phyloP scores from a whole-genome alignment of 2,113 vertebrate species.

The Serilophus lunatus region DNA sequence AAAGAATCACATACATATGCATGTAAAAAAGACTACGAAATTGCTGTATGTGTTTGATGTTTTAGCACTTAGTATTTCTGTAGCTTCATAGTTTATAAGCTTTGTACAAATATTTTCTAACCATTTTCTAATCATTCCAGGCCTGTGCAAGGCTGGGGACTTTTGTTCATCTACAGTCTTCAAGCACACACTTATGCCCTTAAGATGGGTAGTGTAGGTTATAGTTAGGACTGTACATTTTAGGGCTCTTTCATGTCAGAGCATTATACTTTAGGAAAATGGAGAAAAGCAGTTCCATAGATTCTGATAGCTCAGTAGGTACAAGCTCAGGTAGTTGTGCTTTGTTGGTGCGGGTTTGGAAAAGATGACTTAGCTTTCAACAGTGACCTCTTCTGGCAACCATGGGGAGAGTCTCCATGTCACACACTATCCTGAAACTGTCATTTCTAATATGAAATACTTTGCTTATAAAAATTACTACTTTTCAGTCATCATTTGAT shows the following conservation, averaged over 20 bases:
- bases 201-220: not conserved
- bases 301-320: not conserved
- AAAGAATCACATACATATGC: not conserved
- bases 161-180: not conserved
- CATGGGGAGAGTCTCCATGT: accelerated
- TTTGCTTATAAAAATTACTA: not conserved
- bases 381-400: slow-evolving; percentile 36
- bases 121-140: not conserved
- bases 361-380: slow-evolving; percentile 24
- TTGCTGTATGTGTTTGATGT: not conserved
- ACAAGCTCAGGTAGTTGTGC: not conserved
- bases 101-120: not conserved
- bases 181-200: not conserved
- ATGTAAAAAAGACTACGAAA: not conserved
- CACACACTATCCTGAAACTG: accelerated
- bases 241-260: not conserved
- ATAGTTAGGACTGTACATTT: not conserved
- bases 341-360: not conserved
- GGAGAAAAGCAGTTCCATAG: not conserved
- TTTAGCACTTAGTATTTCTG: not conserved
- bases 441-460: not conserved
- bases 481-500: not conserved
- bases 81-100: not conserved
- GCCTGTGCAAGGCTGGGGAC: not conserved
- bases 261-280: not conserved